Percentiles rank a stretch among this genome's conserved stretches.
phyloP scores from a whole-genome alignment of 2,797 vertebrate species.

The Rhinatrema bivittatum region DNA sequence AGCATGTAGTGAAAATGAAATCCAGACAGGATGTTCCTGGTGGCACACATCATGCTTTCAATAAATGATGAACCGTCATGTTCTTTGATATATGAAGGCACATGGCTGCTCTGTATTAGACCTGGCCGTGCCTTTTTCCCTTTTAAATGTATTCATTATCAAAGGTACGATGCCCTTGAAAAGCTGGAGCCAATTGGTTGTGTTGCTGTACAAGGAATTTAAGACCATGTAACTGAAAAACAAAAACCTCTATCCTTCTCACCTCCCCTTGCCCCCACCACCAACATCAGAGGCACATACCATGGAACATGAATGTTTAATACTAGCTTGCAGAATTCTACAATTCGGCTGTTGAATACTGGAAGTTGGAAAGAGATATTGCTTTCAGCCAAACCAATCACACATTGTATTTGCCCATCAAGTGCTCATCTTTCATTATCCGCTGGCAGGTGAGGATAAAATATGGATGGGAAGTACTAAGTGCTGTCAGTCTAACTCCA shows the following conservation, averaged over 20 bases:
- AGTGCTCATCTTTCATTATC: too few species aligned
- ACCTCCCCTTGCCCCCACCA: too few species aligned
- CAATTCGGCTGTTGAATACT: slow-evolving; percentile 28
- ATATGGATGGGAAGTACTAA: too few species aligned
- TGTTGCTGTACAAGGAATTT: slow-evolving; percentile 40
- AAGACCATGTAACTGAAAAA: slow-evolving; percentile 22
- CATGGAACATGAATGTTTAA: slow-evolving; percentile 16
- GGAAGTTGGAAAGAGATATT: too few species aligned
- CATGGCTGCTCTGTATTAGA: slow-evolving; percentile 28
- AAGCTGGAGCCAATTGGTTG: slow-evolving; percentile 24
- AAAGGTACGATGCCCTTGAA: slow-evolving; percentile 44
- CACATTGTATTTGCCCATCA: too few species aligned
- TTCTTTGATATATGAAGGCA: slow-evolving; percentile 32
- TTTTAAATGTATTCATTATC: slow-evolving; percentile 40
- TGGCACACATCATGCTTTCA: slow-evolving; percentile 35
- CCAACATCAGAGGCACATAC: too few species aligned
- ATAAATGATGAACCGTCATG: slow-evolving; percentile 39
- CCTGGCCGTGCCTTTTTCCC: slow-evolving; percentile 4
- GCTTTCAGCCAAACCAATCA: too few species aligned
- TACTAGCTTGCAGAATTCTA: slow-evolving; percentile 22
- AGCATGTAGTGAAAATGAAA: slow-evolving; percentile 23
- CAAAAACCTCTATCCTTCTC: too few species aligned
- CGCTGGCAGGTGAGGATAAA: too few species aligned
- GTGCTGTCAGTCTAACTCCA: too few species aligned
- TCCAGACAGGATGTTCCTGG: slow-evolving; percentile 21